Conservation (phyloP, 30 jellyfish, hydroid and myxozoan species). For the Aurelia sp. region DNA sequence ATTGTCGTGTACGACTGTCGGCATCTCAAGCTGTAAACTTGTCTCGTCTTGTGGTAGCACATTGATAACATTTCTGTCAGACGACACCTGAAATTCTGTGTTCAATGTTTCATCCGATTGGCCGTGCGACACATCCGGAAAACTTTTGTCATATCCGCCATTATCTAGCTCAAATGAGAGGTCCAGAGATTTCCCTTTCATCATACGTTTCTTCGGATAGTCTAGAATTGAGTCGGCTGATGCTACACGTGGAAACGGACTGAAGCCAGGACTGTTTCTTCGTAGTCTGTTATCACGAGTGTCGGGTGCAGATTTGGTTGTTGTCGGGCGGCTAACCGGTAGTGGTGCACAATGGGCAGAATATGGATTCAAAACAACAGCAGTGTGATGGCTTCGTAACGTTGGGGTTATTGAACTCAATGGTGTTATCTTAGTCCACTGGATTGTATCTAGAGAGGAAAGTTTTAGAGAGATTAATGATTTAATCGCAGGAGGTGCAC, state of each 20-base stretch:
- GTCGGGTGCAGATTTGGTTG: conserved; percentile 63
- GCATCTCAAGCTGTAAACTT: conserved; percentile 4
- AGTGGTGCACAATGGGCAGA: conserved; percentile 36
- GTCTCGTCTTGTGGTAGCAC: conserved; percentile 26
- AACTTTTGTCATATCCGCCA: conserved; percentile 45
- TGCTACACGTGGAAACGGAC: conserved; percentile 32
- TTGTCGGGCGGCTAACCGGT: conserved; percentile 24
- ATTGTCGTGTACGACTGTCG: conserved; percentile 1
- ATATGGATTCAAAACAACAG: conserved; percentile 53
- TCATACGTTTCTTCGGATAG: conserved; percentile 14
- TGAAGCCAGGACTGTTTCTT: conserved; percentile 9
- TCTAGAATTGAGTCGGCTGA: conserved; percentile 61
- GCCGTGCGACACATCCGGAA: conserved; percentile 31
- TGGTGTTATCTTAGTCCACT: conserved; percentile 58
- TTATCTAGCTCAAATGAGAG: conserved; percentile 36
- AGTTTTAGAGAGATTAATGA: neutral
- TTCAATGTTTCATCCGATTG: neutral
- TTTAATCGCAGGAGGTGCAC: too few relatives aligned
- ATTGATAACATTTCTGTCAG: conserved; percentile 9
- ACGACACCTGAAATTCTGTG: neutral
- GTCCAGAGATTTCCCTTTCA: conserved; percentile 57
- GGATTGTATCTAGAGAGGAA: conserved; percentile 19
- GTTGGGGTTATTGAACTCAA: conserved; percentile 67
- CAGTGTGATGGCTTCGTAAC: conserved; percentile 52
- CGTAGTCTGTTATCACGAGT: conserved; percentile 10